A percentile compares a stretch with the other conserved stretches of the same genome.
Conservation (phyloP, 1,140 invertebrate species). For the Lordiphosa stackelbergi region DNA sequence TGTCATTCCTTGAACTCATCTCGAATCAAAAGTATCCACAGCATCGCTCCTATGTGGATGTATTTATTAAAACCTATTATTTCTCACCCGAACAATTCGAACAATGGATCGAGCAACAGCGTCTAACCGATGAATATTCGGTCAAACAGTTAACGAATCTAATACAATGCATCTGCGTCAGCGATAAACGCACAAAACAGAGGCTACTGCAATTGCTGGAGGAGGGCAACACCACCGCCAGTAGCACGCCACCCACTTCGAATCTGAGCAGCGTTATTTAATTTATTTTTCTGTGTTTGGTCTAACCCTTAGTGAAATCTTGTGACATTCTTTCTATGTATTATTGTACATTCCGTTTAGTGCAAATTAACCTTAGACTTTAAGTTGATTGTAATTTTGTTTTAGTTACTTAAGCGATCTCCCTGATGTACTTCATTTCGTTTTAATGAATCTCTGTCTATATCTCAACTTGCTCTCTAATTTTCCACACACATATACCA, state of each 20-base stretch:
- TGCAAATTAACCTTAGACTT: conserved; percentile 49
- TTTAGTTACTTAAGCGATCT: conserved; percentile 59
- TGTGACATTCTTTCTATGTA: conserved; percentile 28
- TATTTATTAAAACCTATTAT: conserved; percentile 98
- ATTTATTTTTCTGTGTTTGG: conserved; percentile 44
- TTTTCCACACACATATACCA: conserved; percentile 36
- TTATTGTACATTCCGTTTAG: conserved; percentile 65
- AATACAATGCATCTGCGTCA: conserved; percentile 90
- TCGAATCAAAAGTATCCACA: conserved; percentile 90
- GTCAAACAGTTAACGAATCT: conserved; percentile 90
- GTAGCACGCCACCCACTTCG: conserved; percentile 44
- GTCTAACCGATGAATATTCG: conserved; percentile 86
- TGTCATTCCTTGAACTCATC: conserved; percentile 93
- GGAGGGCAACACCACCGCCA: conserved; percentile 16
- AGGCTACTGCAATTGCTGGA: conserved; percentile 83
- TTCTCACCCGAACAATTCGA: conserved; percentile 92
- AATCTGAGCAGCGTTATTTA: conserved; percentile 64
- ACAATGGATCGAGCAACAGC: conserved; percentile 91
- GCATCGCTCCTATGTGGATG: conserved; percentile 93
- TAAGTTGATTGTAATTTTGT: conserved; percentile 34
- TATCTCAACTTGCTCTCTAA: conserved; percentile 25
- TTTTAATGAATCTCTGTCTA: conserved; percentile 30
- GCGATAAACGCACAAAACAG: conserved; percentile 91
- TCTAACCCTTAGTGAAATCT: conserved; percentile 38
- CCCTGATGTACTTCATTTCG: conserved; percentile 54